Conservation (phyloP, 2,113 vertebrate species). For the Cephalophus harveyi region DNA sequence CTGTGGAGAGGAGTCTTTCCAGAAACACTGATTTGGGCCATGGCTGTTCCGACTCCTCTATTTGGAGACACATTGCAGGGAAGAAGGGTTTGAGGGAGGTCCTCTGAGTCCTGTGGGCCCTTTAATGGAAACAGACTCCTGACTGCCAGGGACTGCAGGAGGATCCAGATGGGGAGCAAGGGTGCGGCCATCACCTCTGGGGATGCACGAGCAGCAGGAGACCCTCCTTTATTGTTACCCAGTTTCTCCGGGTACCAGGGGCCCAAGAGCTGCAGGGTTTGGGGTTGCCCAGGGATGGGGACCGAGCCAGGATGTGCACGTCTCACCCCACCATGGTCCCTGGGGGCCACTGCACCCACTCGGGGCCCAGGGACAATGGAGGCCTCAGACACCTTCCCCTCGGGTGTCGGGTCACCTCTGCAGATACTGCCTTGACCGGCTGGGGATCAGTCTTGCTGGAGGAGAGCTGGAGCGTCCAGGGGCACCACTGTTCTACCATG, state of each 20-base stretch:
- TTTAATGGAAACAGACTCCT: background rate
- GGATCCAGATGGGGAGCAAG: no score
- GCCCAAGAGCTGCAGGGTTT: background rate
- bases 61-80: background rate
- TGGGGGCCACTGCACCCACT: background rate
- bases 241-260: background rate
- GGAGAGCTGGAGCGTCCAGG: background rate
- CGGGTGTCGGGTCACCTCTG: background rate
- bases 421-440: accelerated
- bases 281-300: background rate
- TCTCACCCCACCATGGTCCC: background rate
- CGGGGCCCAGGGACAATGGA: background rate
- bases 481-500: accelerated
- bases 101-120: background rate
- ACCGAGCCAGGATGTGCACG: background rate
- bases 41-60: background rate
- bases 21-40: background rate
- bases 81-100: no score
- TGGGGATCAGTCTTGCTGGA: background rate
- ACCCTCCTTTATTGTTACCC: background rate
- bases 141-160: background rate
- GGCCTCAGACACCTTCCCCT: background rate
- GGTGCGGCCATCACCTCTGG: background rate
- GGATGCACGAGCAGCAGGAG: background rate
- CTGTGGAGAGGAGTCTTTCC: background rate